Percentiles rank a stretch among this genome's conserved stretches.
These are phyloP conservation scores for Trisateles emortualis DNA, from an alignment of 2,888 invertebrate species.

Conservation along the genomic window DNA sequence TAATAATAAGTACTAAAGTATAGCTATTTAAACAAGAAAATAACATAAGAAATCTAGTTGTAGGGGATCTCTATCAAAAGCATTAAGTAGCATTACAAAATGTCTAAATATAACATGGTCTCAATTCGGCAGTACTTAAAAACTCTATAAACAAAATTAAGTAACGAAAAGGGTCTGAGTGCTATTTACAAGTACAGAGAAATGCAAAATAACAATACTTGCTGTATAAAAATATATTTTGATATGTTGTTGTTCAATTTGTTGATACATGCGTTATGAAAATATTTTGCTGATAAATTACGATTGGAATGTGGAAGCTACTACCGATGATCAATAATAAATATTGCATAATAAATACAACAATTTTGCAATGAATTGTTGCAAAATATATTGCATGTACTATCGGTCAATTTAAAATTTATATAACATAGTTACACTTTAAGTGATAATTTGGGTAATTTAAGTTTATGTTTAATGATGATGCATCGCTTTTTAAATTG, in stretches of 20 bases:
- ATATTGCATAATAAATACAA: slow-evolving; percentile 70
- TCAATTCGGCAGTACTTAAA: too few species aligned
- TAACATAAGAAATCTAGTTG: too few species aligned
- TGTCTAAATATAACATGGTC: too few species aligned
- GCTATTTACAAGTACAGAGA: slow-evolving; percentile 20
- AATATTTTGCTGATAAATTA: slow-evolving; percentile 75
- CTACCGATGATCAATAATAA: slow-evolving; percentile 60
- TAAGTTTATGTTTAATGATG: slow-evolving; percentile 16
- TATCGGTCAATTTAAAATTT: slow-evolving; percentile 23
- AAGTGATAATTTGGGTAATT: slow-evolving; percentile 9
- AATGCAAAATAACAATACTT: slow-evolving; percentile 27
- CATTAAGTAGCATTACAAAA: too few species aligned
- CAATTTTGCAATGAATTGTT: slow-evolving; percentile 50
- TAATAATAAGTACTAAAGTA: too few species aligned
- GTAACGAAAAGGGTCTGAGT: slow-evolving; percentile 16
- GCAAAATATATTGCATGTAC: slow-evolving; percentile 22
- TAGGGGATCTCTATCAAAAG: too few species aligned
- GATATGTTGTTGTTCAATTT: slow-evolving; percentile 54
- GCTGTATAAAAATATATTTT: slow-evolving; percentile 32
- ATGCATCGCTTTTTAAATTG: slow-evolving; percentile 3
- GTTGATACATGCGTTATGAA: slow-evolving; percentile 65
- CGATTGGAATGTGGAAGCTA: slow-evolving; percentile 80
- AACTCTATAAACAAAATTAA: slow-evolving; percentile 4
- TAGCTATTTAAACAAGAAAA: too few species aligned
- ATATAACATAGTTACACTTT: slow-evolving; percentile 6